A percentile compares a stretch with the other conserved stretches of the same genome.
Evolutionary conservation across 1,140 invertebrate species (phyloP).

Genomic region (Drosophila lacteicornis): DNA sequence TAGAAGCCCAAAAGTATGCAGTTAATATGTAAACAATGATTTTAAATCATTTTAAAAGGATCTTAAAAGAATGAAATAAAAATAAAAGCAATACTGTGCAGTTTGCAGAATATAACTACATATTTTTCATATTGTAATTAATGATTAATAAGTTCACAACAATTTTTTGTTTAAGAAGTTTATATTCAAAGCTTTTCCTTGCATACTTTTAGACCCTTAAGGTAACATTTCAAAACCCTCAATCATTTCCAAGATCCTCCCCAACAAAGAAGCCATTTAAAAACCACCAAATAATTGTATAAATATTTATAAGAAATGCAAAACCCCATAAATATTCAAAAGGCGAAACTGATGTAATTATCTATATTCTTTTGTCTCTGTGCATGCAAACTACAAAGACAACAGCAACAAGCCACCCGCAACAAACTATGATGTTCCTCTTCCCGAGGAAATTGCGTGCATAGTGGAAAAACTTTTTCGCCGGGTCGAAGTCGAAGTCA

Average conservation of each 20-base stretch:
- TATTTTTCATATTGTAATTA: no score
- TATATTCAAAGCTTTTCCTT: no score
- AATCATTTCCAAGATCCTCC: not conserved
- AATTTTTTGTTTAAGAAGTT: no score
- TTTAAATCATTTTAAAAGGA: not conserved
- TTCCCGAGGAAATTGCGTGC: conserved; percentile 69
- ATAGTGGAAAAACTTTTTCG: conserved; percentile 49
- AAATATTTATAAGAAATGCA: conserved; percentile 9
- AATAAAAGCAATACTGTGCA: no score
- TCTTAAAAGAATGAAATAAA: no score
- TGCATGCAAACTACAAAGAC: conserved; percentile 12
- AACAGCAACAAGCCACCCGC: conserved; percentile 12
- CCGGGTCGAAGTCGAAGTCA: conserved; percentile 56
- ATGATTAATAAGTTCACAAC: no score
- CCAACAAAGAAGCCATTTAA: not conserved
- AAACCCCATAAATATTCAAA: conserved; percentile 4
- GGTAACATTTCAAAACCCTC: not conserved
- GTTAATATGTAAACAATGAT: not conserved
- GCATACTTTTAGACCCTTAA: no score
- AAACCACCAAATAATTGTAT: not conserved
- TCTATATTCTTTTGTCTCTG: conserved; percentile 21
- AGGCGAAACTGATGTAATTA: conserved; percentile 19
- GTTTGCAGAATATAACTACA: no score
- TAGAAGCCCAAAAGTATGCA: no score
- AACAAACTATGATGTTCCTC: conserved; percentile 55